Base-by-base conservation (phyloP, 1,140 invertebrate genomes). In the Drosophila saltans region DNA sequence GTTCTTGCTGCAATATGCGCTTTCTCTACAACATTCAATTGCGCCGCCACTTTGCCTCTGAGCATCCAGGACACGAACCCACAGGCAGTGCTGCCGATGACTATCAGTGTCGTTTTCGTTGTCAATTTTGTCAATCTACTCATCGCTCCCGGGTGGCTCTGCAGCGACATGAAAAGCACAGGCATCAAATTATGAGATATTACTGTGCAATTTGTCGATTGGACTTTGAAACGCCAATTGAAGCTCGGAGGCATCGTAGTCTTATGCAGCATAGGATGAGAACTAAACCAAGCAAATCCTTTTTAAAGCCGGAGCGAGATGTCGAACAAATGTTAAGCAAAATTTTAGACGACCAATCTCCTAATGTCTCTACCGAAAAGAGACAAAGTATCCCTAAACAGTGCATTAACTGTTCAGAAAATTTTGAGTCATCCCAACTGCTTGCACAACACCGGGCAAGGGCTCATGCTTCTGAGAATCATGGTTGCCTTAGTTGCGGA, bases 21-120 rank as follows among this genome's bases (percentile, higher is more conserved):
- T 97, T 97, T 89, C 93, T 94, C 16, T 96, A 95, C 68, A 96
- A 96, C 74, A 91, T 95, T 2, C 94, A 96, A 78, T 91, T 97
- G n/a, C 94, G 95, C 5, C 88, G 93, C 6, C 96, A 97, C 78
- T 93, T 93, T 26, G 95, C 95, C 72, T 70, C 91, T 8, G 66
- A 72, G 7, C 90, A 91, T 66, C 71, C 59, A 0, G 79, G 63
- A 0, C 24, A 69, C 10, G 5, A 58, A 2, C 58, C 70, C 24
- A 60, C 75, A 0, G 89, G 91, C 7, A 94, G 94, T 1, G 95
- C 94, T 1, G 94, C 94, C 1, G 95, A 96, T 81, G 93, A 91
- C 28, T 96, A 96, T 79, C 95, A 96, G 88, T 94, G 94, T 48
- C 91, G 94, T 21, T 94, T 95, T 40, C 91, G 91, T 21, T 97